Evolutionary conservation across 2,888 invertebrate genomes (phyloP).

Genomic region (Rhamnusium bicolor): DNA sequence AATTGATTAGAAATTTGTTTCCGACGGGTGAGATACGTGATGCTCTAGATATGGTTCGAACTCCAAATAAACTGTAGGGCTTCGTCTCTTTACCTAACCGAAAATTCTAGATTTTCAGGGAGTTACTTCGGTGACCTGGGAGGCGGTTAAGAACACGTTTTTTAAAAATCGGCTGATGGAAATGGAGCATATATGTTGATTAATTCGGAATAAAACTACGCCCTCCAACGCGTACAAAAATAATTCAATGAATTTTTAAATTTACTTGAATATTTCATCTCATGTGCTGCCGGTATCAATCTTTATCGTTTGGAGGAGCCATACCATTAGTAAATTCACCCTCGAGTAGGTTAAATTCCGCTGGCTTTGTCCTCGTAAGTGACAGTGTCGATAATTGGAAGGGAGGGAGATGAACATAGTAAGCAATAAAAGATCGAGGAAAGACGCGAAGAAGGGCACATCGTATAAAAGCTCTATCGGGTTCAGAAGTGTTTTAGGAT

Average conservation of each 20-base stretch:
- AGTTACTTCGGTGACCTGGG: too few species aligned
- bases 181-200: neutral
- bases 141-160: too few species aligned
- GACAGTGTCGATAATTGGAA: constrained; percentile 65
- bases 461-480: constrained; percentile 41
- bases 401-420: constrained; percentile 55
- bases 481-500: constrained; percentile 43
- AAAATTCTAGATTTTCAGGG: too few species aligned
- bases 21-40: too few species aligned
- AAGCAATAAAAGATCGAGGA: constrained; percentile 50
- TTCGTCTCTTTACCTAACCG: too few species aligned
- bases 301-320: constrained; percentile 38
- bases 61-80: too few species aligned
- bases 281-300: constrained; percentile 39
- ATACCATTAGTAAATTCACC: constrained; percentile 53
- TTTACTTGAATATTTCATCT: constrained; percentile 18
- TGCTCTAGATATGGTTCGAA: too few species aligned
- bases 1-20: too few species aligned
- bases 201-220: neutral
- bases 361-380: constrained; percentile 62
- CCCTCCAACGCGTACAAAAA: neutral
- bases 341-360: constrained; percentile 49
- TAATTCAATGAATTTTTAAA: constrained; percentile 13
- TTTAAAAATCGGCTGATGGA: neutral
- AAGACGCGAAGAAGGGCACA: constrained; percentile 34